Evolutionary conservation across 2,888 invertebrate species (phyloP), one percentile per base, ranked within the genome.

Genomic region (Pseudolycoriella hygida): DNA sequence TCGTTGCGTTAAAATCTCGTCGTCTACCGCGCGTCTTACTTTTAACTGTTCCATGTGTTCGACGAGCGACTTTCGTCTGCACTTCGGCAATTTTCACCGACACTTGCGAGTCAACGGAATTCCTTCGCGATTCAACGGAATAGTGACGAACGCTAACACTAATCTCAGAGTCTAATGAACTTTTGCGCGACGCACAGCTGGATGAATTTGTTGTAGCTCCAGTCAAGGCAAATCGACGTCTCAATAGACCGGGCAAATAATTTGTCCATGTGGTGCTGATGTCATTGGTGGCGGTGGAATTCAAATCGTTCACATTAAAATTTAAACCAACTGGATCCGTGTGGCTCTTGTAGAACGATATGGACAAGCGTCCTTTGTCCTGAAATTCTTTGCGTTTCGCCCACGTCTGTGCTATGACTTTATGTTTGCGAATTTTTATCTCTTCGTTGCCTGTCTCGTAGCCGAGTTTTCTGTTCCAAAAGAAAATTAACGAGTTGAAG

Each of bases 251-350:
- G 0, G 92, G 92, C 50, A 94, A 67, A 51, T 88, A 87, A 45
- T 86, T 87, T 37, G 87, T 88, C 87, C 90, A 93, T 1, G 88
- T 85, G 1, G 92, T 88, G 46, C 89, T 89, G 44, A 93, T 72
- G 55, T 88, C 87, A 52, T 81, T 81, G 48, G 85, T 84, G 44
- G 79, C 83, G 42, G 76, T 75, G 42, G 80, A 80, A 57, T 83
- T 81, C 42, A 80, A 55, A 49, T 65, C 65, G 43, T 64, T 64
- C 0, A 64, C 60, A 55, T 79, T 78, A 51, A 80, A 78, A 54
- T 78, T 76, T 37, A 87, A 65, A 2, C 85, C 87, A 10, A 93
- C 83, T 10, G 94, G 94, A 68, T 94, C 94, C 50, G 87, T 86
- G 53, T 89, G 81, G 3, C 81, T 79, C 52, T 86, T 86, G 50